These are phyloP conservation scores for Dione vanillae DNA, from an alignment of 2,888 invertebrate genomes.

Conservation along the genomic window DNA sequence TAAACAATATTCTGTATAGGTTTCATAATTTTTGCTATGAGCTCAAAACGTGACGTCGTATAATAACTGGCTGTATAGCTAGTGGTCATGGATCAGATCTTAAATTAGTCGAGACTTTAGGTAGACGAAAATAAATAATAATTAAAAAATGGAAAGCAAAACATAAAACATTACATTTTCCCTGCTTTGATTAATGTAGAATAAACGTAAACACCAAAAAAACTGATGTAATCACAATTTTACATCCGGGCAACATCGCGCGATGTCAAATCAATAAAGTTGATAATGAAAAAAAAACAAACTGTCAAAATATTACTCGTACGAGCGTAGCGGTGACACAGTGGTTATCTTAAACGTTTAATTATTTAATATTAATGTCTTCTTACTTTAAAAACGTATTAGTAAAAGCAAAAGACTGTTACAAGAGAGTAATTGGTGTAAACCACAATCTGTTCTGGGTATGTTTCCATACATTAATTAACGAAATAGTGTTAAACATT, in stretches of 20 bases:
- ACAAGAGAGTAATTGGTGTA: constrained; percentile 60
- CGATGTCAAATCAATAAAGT: constrained; percentile 39
- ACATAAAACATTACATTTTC: constrained; percentile 1
- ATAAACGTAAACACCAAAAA: not conserved
- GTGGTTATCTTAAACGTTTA: constrained; percentile 24
- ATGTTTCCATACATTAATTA: constrained; percentile 52
- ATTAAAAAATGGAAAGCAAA: not conserved
- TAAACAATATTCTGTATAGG: constrained; percentile 1
- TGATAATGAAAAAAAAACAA: constrained; percentile 35
- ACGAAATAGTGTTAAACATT: not conserved
- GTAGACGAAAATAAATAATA: not conserved
- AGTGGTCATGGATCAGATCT: no score
- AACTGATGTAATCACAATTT: constrained; percentile 22
- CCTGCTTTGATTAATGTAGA: not conserved
- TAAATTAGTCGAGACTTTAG: not conserved
- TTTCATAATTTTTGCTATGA: not conserved
- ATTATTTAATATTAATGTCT: constrained; percentile 60
- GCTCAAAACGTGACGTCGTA: no score
- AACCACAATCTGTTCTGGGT: constrained; percentile 64
- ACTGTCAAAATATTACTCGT: constrained; percentile 30
- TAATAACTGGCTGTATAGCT: not conserved
- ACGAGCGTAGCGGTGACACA: constrained; percentile 23
- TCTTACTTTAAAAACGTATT: constrained; percentile 67
- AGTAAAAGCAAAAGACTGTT: constrained; percentile 61
- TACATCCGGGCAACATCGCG: constrained; percentile 53